phyloP scores from a whole-genome alignment of 2,797 vertebrate species.

The Glossophaga mutica region DNA sequence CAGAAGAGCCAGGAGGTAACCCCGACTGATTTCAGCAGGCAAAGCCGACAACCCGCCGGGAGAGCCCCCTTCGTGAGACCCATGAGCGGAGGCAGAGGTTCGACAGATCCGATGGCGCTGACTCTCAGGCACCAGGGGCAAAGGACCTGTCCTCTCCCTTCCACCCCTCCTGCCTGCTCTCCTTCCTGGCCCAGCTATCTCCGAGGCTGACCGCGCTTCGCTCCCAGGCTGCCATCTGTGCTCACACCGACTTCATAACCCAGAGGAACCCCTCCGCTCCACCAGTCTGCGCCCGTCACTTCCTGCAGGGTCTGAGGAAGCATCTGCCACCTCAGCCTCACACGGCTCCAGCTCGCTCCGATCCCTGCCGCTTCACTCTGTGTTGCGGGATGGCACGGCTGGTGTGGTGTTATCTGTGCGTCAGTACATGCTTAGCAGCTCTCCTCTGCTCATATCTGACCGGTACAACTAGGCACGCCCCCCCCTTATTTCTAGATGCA shows the following conservation, averaged over 20 bases:
- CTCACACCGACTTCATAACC: not conserved
- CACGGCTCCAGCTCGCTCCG: not conserved
- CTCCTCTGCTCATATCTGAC: not conserved
- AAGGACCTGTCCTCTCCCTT: not conserved
- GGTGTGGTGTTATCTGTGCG: not conserved
- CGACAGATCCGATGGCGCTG: not conserved
- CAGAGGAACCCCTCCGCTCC: not conserved
- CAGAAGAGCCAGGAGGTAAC: not conserved
- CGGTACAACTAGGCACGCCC: not conserved
- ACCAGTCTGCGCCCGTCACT: too few relatives aligned
- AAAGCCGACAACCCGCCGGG: rapidly evolving
- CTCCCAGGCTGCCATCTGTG: not conserved
- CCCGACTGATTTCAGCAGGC: not conserved
- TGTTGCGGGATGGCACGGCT: not conserved
- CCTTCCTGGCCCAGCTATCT: not conserved
- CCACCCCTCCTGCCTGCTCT: not conserved
- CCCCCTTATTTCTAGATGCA: not conserved
- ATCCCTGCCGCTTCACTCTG: not conserved
- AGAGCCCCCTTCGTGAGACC: not conserved
- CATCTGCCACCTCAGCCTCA: not conserved
- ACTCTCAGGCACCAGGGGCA: not conserved
- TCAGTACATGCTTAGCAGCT: not conserved
- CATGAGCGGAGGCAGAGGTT: not conserved
- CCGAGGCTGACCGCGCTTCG: not conserved
- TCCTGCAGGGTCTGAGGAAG: not conserved